Base-by-base conservation (phyloP, 2,113 vertebrate genomes). In the Lota lota region DNA sequence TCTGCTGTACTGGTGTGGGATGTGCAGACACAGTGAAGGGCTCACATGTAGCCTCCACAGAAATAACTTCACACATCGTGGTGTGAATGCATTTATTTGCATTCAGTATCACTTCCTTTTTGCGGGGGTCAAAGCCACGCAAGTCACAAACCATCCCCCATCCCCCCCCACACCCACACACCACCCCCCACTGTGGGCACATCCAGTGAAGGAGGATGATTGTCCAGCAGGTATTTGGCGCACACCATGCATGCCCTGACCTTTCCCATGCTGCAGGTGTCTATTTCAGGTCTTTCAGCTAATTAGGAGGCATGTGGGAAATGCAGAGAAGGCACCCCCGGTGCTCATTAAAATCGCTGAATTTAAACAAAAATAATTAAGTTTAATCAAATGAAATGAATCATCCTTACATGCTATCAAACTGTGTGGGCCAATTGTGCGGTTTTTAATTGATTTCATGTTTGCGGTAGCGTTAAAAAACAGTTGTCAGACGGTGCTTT, bases 221-320 rank as follows among this genome's bases (percentile, higher is more conserved):
- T 1, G 53, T 56, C 16, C n/a, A 47, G 40, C 40, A 56, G 53
- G 53, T 4, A 7, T 18, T 56, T 70, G 67, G n/a, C 17, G 53
- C 24, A 24, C 1, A 19, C 58, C 63, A 16, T 19, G 33, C 33
- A 56, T 33, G 61, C 71, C 1, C 1, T 0, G 64, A 72, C 75
- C 76, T 36, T 22, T 57, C 3, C 7, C 47, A 66, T 57, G 79
- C 76, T 58, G 60, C 73, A 75, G 75, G 77, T 80, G 74, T 74
- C 66, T 67, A 62, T 63, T 67, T 68, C 22, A 74, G 67, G 70
- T 74, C 74, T 54, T 63, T 21, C 58, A 28, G 74, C 74, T 77
- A 87, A 87, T 88, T 85, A 85, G 67, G 19, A 61, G 57, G 62
- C 78, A 74, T 66, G 68, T 72, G 75, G 40, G 21, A 12, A 72